phyloP scores from a whole-genome alignment of 1,140 invertebrate species.

The Ephestia elutella region DNA sequence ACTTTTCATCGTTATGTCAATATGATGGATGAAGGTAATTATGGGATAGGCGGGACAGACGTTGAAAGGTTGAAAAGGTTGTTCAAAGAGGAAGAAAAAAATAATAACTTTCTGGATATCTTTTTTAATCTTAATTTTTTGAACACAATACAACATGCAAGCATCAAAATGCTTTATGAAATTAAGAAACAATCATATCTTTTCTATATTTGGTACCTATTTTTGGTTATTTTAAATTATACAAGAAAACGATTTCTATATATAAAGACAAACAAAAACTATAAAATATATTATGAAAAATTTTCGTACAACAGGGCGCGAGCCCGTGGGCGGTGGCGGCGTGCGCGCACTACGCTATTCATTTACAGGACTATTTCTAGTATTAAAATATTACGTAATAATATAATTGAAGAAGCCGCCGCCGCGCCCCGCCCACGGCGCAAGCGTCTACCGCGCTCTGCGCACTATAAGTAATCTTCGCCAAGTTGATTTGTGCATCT shows the following conservation, averaged over 20 bases:
- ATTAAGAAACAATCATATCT: conserved; percentile 71
- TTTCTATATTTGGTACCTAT: conserved; percentile 73
- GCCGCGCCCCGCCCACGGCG: conserved; percentile 22
- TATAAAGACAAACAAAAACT: conserved; percentile 71
- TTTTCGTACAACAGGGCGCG: conserved; percentile 58
- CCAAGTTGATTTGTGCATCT: background rate
- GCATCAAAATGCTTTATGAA: conserved; percentile 72
- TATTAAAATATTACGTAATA: conserved; percentile 28
- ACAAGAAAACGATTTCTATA: conserved; percentile 66
- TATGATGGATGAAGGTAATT: no score
- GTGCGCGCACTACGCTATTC: conserved; percentile 32
- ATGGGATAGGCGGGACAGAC: no score
- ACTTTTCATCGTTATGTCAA: no score
- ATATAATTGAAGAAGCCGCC: conserved; percentile 21
- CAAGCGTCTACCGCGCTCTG: conserved; percentile 18
- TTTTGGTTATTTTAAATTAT: conserved; percentile 72
- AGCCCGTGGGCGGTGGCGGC: conserved; percentile 36
- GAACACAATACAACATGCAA: conserved; percentile 76
- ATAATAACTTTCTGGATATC: conserved; percentile 40
- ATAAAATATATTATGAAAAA: conserved; percentile 72
- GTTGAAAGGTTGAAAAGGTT: no score
- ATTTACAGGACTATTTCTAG: conserved; percentile 38
- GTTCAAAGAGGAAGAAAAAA: background rate
- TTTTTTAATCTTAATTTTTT: conserved; percentile 71
- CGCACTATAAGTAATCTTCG: background rate